Conservation (phyloP, 2,888 invertebrate genomes). For the Apotomis turbidana region DNA sequence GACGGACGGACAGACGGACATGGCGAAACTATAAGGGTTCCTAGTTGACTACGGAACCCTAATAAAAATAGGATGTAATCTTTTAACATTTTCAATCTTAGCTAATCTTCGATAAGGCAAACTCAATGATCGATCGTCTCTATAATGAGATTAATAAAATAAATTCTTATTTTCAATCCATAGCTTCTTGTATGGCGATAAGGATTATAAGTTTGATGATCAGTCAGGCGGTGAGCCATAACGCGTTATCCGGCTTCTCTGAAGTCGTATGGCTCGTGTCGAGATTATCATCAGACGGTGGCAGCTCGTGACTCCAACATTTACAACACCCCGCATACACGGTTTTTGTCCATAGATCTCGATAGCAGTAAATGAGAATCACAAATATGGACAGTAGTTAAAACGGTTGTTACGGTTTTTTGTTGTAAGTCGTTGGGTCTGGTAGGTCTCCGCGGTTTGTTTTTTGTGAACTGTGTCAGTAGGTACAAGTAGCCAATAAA, state of each 20-base stretch:
- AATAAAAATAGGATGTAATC: neutral
- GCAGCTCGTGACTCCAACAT: constrained; percentile 54
- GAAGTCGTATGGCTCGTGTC: constrained; percentile 52
- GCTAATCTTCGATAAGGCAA: constrained; percentile 21
- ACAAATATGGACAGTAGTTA: constrained; percentile 38
- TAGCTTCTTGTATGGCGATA: constrained; percentile 24
- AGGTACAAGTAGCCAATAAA: no score
- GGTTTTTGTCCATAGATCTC: constrained; percentile 43
- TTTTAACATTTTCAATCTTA: constrained; percentile 15
- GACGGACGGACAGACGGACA: no score
- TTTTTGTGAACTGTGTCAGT: neutral
- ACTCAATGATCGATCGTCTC: constrained; percentile 26
- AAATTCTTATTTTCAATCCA: constrained; percentile 29
- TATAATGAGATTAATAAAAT: constrained; percentile 18
- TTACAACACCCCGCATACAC: constrained; percentile 41
- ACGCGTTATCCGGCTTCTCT: constrained; percentile 34
- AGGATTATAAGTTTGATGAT: constrained; percentile 35
- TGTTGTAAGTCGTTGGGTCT: neutral
- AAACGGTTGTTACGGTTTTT: constrained; percentile 20
- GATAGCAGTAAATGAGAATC: constrained; percentile 35
- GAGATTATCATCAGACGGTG: constrained; percentile 57
- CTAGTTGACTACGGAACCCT: no score
- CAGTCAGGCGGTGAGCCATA: constrained; percentile 22
- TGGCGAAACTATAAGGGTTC: no score
- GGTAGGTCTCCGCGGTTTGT: neutral